Percentiles rank a stretch among this genome's conserved stretches.
Conservation (phyloP, 2,888 invertebrate genomes). For the Mylabris sibirica region DNA sequence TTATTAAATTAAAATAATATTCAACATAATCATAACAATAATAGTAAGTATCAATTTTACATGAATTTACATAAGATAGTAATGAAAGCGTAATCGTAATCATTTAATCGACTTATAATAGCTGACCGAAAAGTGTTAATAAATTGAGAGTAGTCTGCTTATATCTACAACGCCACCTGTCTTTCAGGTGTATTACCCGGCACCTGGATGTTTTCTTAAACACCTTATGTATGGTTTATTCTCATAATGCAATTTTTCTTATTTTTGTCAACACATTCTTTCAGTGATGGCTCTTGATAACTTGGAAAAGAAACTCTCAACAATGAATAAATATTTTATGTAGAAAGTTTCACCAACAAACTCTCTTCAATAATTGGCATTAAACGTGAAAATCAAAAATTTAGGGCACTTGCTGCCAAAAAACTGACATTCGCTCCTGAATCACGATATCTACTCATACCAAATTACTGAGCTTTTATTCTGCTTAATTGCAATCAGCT, state of each 20-base stretch:
- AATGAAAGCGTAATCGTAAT: constrained; percentile 24
- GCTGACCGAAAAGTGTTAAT: constrained; percentile 44
- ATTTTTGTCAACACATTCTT: not conserved
- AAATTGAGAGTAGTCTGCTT: constrained; percentile 47
- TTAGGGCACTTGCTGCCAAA: too few relatives aligned
- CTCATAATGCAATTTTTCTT: not conserved
- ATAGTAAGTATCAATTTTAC: not conserved
- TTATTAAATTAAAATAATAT: not conserved
- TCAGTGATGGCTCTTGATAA: not conserved
- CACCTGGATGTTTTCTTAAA: constrained; percentile 36
- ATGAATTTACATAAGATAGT: constrained; percentile 5
- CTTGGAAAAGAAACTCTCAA: not conserved
- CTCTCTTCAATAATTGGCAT: not conserved
- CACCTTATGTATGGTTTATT: constrained; percentile 4
- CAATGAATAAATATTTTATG: not conserved
- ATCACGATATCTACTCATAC: too few relatives aligned
- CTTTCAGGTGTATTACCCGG: constrained; percentile 47
- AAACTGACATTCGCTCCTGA: too few relatives aligned
- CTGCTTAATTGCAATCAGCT: too few relatives aligned
- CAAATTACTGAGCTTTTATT: too few relatives aligned
- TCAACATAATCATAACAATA: not conserved
- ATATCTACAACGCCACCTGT: constrained; percentile 47
- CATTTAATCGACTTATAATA: constrained; percentile 48
- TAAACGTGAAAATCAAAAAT: not conserved
- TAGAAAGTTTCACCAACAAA: not conserved